Evolutionary conservation across 2,888 invertebrate genomes (phyloP).

Genomic region (Folsomia manolachei): DNA sequence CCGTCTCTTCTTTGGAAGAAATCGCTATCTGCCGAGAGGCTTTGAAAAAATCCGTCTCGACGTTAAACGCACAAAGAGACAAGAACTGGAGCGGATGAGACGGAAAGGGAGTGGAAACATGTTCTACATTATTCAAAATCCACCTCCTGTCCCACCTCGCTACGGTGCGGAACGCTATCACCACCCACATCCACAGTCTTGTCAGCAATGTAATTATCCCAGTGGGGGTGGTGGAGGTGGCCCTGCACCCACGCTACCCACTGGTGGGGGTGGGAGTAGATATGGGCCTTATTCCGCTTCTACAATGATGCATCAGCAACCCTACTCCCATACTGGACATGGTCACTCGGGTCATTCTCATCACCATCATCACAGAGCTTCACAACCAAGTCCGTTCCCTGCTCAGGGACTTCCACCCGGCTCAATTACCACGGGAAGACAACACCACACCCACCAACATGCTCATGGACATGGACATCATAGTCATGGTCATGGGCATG

Average conservation of each 20-base stretch:
- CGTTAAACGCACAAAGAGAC: conserved; percentile 43
- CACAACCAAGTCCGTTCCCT: no score
- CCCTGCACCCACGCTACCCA: no score
- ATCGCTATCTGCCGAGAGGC: conserved; percentile 32
- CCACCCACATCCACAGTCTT: conserved; percentile 15
- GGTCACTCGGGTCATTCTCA: not conserved
- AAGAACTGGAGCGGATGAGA: conserved; percentile 42
- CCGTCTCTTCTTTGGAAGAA: conserved; percentile 38
- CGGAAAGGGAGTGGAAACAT: conserved; percentile 37
- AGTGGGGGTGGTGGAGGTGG: conserved; percentile 24
- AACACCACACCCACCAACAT: conserved; percentile 17
- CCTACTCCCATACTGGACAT: not conserved
- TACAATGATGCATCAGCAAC: not conserved
- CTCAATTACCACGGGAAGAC: not conserved
- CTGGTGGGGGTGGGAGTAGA: not conserved
- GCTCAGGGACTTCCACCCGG: not conserved
- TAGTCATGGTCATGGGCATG: not conserved
- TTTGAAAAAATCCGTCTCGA: conserved; percentile 42
- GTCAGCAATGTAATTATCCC: conserved; percentile 16
- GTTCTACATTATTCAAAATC: conserved; percentile 32
- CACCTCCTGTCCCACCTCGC: conserved; percentile 23
- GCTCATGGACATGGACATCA: not conserved
- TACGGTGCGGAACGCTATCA: not conserved
- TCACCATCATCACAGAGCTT: no score
- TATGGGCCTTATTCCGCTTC: not conserved